phyloP scores from a whole-genome alignment of 2,113 vertebrate genomes.

The Sylvicapra grimmia region DNA sequence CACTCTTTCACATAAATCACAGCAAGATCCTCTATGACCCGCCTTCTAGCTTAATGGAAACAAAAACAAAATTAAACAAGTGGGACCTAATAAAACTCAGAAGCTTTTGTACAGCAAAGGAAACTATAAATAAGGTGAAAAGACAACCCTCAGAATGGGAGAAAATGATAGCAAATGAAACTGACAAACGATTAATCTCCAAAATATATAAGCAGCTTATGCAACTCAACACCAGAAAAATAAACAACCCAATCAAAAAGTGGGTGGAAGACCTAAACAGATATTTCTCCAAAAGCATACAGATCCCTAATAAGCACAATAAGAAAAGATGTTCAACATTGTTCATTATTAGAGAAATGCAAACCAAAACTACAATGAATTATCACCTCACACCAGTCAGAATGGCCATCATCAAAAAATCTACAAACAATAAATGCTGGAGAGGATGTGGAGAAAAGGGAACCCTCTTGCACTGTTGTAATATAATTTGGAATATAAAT shows the following conservation, averaged over 20 bases:
- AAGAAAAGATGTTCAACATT: neutral
- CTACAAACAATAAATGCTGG: neutral
- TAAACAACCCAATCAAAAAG: neutral
- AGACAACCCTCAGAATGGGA: neutral
- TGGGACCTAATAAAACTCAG: neutral
- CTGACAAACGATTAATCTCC: neutral
- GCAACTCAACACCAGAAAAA: neutral
- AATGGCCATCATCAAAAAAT: neutral
- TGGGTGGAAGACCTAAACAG: neutral
- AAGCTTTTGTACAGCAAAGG: neutral
- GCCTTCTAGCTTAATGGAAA: neutral
- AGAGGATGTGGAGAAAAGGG: neutral
- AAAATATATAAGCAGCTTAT: neutral
- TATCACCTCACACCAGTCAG: neutral
- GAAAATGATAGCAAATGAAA: neutral
- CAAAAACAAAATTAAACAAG: neutral
- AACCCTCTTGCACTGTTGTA: neutral
- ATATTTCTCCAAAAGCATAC: neutral
- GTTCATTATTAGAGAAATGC: neutral
- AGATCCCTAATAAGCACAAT: neutral
- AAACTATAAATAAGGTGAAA: neutral
- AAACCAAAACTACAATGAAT: neutral
- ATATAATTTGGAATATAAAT: neutral
- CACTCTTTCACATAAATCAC: neutral
- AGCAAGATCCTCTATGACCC: neutral